Evolutionary conservation across 2,888 invertebrate genomes (phyloP).

Genomic region (Microctonus brassicae): DNA sequence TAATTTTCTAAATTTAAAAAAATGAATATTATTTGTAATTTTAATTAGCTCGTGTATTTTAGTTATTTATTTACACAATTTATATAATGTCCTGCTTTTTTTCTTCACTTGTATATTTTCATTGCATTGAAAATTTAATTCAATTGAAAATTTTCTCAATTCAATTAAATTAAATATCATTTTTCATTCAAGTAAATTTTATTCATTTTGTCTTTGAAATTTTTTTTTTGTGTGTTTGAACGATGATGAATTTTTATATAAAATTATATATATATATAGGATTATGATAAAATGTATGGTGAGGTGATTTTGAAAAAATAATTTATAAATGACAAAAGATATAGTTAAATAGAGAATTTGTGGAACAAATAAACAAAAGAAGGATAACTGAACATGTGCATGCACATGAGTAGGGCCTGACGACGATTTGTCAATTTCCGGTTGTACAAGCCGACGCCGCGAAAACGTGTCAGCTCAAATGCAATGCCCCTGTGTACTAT

Average conservation of each 20-base stretch:
- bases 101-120: too few species aligned
- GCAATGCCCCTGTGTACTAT: slow-evolving; percentile 26
- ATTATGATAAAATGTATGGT: background rate
- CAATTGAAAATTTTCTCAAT: too few species aligned
- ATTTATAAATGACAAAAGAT: slow-evolving; percentile 3
- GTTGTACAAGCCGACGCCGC: slow-evolving; percentile 40
- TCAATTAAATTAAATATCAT: too few species aligned
- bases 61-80: too few species aligned
- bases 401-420: slow-evolving; percentile 29
- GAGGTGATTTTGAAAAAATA: background rate
- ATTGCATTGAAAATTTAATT: too few species aligned
- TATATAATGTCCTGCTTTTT: too few species aligned
- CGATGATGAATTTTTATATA: background rate
- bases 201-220: background rate
- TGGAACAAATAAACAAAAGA: slow-evolving; percentile 10
- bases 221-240: background rate
- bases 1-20: too few species aligned
- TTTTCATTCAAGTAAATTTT: too few species aligned
- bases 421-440: slow-evolving; percentile 56
- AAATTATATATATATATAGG: background rate
- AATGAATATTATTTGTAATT: too few species aligned
- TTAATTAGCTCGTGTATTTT: too few species aligned
- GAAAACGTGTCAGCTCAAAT: slow-evolving; percentile 38
- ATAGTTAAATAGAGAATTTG: background rate
- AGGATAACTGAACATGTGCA: background rate